These are phyloP conservation scores for Amiota minor DNA, from an alignment of 2,888 invertebrate species.

Conservation along the genomic window DNA sequence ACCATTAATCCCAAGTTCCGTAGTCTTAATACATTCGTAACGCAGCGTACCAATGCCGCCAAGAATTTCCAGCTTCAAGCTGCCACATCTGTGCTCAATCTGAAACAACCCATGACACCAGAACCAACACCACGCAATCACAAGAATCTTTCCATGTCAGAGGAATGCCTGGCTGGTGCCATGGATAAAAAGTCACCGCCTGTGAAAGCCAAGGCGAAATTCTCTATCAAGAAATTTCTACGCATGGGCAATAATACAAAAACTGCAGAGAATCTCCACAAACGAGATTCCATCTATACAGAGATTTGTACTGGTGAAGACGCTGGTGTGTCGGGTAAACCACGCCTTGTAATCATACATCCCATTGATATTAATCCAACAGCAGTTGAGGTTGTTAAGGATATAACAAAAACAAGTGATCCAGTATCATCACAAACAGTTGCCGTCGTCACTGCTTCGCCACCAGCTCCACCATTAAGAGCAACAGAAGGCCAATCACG, in stretches of 20 bases:
- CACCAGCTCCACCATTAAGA: constrained; percentile 86
- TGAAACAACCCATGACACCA: constrained; percentile 74
- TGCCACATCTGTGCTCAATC: constrained; percentile 62
- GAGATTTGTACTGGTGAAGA: constrained; percentile 72
- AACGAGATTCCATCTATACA: constrained; percentile 74
- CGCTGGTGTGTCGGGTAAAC: constrained; percentile 75
- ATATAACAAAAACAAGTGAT: constrained; percentile 74
- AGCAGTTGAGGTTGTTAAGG: constrained; percentile 84
- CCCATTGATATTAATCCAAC: constrained; percentile 89
- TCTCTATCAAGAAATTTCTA: constrained; percentile 87
- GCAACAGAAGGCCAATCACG: constrained; percentile 74
- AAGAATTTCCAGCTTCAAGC: constrained; percentile 69
- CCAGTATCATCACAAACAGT: constrained; percentile 68
- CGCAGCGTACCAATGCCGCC: constrained; percentile 70
- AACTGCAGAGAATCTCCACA: constrained; percentile 75
- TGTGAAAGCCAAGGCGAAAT: constrained; percentile 81
- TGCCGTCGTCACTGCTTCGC: constrained; percentile 75
- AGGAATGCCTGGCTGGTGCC: constrained; percentile 78
- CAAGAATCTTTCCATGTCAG: constrained; percentile 83
- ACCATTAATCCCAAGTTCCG: constrained; percentile 79
- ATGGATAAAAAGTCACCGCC: constrained; percentile 55
- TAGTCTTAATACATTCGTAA: constrained; percentile 74
- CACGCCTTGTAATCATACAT: constrained; percentile 89
- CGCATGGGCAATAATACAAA: constrained; percentile 84
- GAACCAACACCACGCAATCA: constrained; percentile 80